Base-by-base conservation (phyloP, 2,113 vertebrate species). In the Pterophyllum scalare region DNA sequence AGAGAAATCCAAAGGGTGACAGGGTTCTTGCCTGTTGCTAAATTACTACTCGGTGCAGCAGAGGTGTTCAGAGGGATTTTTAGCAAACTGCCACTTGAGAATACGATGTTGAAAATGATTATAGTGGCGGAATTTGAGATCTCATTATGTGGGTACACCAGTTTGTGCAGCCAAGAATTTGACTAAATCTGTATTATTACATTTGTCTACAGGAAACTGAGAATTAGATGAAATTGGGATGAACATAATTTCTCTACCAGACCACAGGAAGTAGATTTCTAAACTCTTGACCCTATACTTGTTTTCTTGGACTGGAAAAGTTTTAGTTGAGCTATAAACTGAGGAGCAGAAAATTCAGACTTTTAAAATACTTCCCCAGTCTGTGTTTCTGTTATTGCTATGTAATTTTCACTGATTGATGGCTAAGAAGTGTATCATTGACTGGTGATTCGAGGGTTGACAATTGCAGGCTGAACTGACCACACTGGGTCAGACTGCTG, bases 351-450 rank as follows among this genome's bases (percentile, higher is more conserved):
- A 81, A 40, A 77, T 46, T 40, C 22, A 3, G 57, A 81, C 81
- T 88, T 84, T 58, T 64, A 35, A 46, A 74, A 81, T 43, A 83
- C 52, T 52, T 75, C 60, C 57, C 57, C 58, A 49, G 33, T 60
- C 46, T 70, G 9, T 76, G 26, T 70, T 81, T 83, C 62, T 76
- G 31, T 67, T 87, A 81, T 91, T 59, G 7, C 79, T 56, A 10
- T 80, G 79, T 75, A 72, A 90, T 91, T 90, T 89, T 13, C 85
- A 35, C 28, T 84, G 90, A 92, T 76, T 88, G 65, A 88, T 80
- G 67, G 62, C 61, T 82, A 72, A 40, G 56, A 85, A 77, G 75
- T 89, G 75, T 87, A 76, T 87, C 67, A 86, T 88, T 89, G 79
- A 70, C 81, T 80, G 26, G 59, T 83, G 86, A 92, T 88, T 87